Base-by-base conservation (phyloP, 1,140 invertebrate genomes). In the Meloidogyne hapla region DNA sequence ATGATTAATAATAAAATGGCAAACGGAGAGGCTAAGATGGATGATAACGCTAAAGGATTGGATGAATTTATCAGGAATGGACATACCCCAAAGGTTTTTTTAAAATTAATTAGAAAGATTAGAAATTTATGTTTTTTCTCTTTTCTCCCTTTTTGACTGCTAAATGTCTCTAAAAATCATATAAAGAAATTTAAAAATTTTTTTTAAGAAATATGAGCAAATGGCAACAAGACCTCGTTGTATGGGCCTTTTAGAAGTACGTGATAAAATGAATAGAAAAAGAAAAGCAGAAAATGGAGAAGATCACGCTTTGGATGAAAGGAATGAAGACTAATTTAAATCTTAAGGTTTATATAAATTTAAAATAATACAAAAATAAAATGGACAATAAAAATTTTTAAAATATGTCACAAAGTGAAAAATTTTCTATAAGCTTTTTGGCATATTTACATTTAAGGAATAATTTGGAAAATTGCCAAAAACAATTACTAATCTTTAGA, bases 211-310 rank as follows among this genome's bases (percentile, higher is more conserved):
- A 13, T 79, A 83, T 42, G 33, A 79, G 3, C 81, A 80, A 0
- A 75, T 84, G 12, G 25, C 73, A 67, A 81, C 83, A 25, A 65
- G 83, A 5, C 74, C 79, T 2, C 68, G 28, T 21, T 84, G 83
- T 45, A 76, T 77, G 15, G 69, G 66, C 12, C 48, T 84, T 61
- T 83, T 83, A 45, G 71, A 66, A n/a, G 74, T 80, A 10, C 74
- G 65, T 8, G 61, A 75, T 18, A 84, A 84, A 40, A 38, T 80
- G 42, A 18, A 18, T 4, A 75, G 73, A 42, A 78, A 78, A 72
- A 76, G 23, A 18, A 33, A n/a, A 64, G 8, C n/a, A 40, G 56
- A 45, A 70, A n/a, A 40, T 38, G 6, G 23, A 2, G 40, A 67
- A 38, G 21, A 66, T 15, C 3, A 5, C 8, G 2, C 18, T 67